Evolutionary conservation across 1,140 invertebrate species (phyloP).

Genomic region (Drosophila sp.): DNA sequence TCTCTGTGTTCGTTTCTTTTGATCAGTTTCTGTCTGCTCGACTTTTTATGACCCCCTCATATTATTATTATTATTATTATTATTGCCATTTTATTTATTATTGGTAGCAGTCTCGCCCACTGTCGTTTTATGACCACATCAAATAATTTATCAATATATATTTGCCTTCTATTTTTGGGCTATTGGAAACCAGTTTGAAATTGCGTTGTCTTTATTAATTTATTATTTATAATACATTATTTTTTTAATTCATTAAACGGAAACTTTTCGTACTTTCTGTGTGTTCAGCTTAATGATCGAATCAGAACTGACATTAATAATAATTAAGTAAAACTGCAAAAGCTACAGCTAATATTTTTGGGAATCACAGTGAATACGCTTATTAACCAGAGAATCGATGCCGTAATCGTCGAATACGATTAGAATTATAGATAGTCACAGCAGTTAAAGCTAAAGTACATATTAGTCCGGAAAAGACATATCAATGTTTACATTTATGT

Average conservation of each 20-base stretch:
- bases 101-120: constrained; percentile 15
- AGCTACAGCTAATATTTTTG: not conserved
- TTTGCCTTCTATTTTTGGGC: constrained; percentile 27
- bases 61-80: constrained; percentile 55
- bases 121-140: constrained; percentile 49
- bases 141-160: constrained; percentile 76
- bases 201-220: constrained; percentile 48
- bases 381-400: not conserved
- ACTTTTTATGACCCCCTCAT: constrained; percentile 49
- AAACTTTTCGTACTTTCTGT: constrained; percentile 40
- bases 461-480: too few species aligned
- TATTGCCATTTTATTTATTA: constrained; percentile 71
- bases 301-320: constrained; percentile 2
- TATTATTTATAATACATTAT: constrained; percentile 56
- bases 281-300: constrained; percentile 1
- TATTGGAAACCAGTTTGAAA: constrained; percentile 61
- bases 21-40: constrained; percentile 19
- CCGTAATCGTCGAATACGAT: too few species aligned
- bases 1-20: constrained; percentile 24
- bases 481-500: too few species aligned
- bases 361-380: not conserved
- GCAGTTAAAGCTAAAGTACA: too few species aligned
- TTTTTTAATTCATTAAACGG: constrained; percentile 70
- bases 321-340: not conserved
- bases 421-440: too few species aligned